phyloP scores from a whole-genome alignment of 2,113 vertebrate genomes.

The Muntiacus muntjak region DNA sequence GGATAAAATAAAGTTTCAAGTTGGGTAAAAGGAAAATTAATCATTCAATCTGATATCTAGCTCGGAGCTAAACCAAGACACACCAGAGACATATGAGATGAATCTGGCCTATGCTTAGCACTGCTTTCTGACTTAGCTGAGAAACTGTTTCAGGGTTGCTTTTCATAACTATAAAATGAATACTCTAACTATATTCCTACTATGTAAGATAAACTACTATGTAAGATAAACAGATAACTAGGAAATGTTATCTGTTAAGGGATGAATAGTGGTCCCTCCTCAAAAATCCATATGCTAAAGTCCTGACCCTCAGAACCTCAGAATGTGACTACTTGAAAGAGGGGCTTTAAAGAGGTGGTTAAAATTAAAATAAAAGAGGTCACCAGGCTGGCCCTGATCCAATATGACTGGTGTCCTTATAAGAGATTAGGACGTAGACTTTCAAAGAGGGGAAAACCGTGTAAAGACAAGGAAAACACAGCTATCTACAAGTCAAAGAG shows the following conservation, averaged over 20 bases:
- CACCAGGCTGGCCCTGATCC: background rate
- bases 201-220: background rate
- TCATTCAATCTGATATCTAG: background rate
- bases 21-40: background rate
- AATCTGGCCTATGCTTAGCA: background rate
- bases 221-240: background rate
- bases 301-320: background rate
- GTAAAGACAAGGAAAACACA: background rate
- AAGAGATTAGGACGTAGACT: background rate
- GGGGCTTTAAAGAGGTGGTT: background rate
- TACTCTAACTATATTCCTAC: background rate
- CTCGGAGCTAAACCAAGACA: background rate
- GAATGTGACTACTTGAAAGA: background rate
- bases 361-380: slow-evolving; percentile 8
- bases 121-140: background rate
- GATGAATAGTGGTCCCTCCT: background rate
- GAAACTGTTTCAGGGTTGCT: background rate
- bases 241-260: background rate
- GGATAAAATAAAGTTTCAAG: background rate
- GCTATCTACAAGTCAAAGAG: background rate
- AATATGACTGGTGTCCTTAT: background rate
- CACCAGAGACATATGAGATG: background rate
- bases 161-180: background rate
- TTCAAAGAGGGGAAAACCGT: background rate
- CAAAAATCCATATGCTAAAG: background rate